A percentile compares a stretch with the other conserved stretches of the same genome.
Evolutionary conservation across 1,140 invertebrate species (phyloP).

Genomic region (Zeugodacus cucurbitae): DNA sequence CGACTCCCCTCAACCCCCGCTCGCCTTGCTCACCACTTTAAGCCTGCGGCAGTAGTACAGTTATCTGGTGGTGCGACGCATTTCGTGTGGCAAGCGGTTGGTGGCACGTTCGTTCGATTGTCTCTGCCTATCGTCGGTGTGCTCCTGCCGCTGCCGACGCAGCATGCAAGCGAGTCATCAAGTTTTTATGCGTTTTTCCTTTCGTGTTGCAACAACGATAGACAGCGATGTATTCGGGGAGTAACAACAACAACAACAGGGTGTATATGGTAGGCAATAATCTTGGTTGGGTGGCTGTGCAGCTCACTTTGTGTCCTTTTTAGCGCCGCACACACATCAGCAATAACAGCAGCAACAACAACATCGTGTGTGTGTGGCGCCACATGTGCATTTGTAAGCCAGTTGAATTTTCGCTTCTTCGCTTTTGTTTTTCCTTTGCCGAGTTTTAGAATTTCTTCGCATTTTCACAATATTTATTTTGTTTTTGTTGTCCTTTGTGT

Average conservation of each 20-base stretch:
- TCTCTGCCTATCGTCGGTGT: neutral
- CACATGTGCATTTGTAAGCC: constrained; percentile 11
- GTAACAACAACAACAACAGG: neutral
- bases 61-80: constrained; percentile 23
- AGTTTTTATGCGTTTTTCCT: constrained; percentile 33
- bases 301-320: neutral
- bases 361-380: neutral
- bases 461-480: neutral
- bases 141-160: neutral
- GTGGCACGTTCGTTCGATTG: neutral
- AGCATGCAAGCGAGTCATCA: constrained; percentile 12
- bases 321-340: neutral
- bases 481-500: neutral
- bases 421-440: neutral
- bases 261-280: neutral
- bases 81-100: neutral
- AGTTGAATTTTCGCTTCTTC: constrained; percentile 10
- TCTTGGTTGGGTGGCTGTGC: neutral
- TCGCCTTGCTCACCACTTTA: too few relatives aligned
- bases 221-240: neutral
- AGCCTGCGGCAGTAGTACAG: neutral
- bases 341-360: neutral
- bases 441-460: neutral
- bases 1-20: neutral
- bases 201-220: constrained; percentile 29